Base-by-base conservation (phyloP, 1,140 invertebrate genomes). In the Drosophila equinoxialis region DNA sequence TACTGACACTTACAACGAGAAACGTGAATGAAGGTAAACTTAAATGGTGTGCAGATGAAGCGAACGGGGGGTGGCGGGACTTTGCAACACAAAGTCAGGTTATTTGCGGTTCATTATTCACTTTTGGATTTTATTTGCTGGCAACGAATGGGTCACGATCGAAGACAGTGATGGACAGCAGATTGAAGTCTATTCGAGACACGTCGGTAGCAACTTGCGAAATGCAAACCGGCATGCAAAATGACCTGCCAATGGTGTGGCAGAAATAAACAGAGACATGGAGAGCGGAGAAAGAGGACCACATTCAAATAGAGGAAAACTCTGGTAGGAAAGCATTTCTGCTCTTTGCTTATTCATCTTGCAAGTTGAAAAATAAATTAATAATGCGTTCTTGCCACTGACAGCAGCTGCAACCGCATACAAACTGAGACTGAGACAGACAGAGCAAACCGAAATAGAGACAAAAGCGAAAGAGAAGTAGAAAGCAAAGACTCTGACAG, bases 21-120 rank as follows among this genome's bases (percentile, higher is more conserved):
- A 77, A 80, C 72, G 73, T 66, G 70, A 89, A 78, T 74, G 37
- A 65, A 65, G 42, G 17, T 45, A 13, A 45, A 17, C 14, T 23
- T 11, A 30, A 30, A 30, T 30, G 14, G 48, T 30, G 0, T 30
- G 6, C 5, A 6, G 30, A 30, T 30, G 30, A 30, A 30, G 5
- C 55, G 17, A 26, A 7, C n/a, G 58, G 20, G 17, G 8, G 8
- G 54, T 14, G 42, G 13, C 20, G 37, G 23, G 7, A n/a, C 37
- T n/a, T n/a, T n/a, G 37, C 37, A 51, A 65, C 69, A 77, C 80
- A 90, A 81, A 89, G 85, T 79, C 81, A 89, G 84, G 81, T 89
- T 89, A 89, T 89, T 89, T 89, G 84, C 85, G 85, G 84, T 89
- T 89, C 84, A 89, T 89, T 89, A 89, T 89, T 90, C 84, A 89